Percentiles rank a stretch among this genome's conserved stretches.
These are phyloP conservation scores for Hydropsyche betteni DNA, from an alignment of 2,888 invertebrate genomes.

Conservation along the genomic window DNA sequence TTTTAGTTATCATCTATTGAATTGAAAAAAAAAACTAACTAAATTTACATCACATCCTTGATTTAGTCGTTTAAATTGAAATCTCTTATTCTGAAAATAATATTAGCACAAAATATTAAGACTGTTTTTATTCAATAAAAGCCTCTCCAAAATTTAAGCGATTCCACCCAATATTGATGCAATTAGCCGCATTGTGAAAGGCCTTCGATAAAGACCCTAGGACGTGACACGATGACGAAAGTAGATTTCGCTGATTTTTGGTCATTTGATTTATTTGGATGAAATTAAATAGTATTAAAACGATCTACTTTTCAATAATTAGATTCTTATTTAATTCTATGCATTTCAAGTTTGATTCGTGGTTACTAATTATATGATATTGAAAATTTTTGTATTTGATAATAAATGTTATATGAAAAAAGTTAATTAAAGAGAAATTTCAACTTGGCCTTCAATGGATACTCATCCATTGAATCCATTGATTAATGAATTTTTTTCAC, in stretches of 20 bases:
- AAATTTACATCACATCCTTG: too few species aligned
- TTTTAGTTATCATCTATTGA: too few species aligned
- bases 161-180: slow-evolving; percentile 39
- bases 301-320: slow-evolving; percentile 13
- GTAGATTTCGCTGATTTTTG: slow-evolving; percentile 10
- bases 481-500: too few species aligned
- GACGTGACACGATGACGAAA: slow-evolving; percentile 33
- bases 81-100: not conserved
- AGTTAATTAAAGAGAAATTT: not conserved
- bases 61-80: too few species aligned
- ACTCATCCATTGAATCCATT: not conserved
- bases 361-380: too few species aligned
- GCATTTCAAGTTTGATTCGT: too few species aligned
- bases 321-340: slow-evolving; percentile 6
- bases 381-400: too few species aligned
- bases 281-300: not conserved
- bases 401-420: too few species aligned
- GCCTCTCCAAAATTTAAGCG: not conserved
- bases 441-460: not conserved
- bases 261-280: not conserved
- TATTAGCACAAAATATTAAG: not conserved
- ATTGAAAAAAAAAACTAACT: too few species aligned
- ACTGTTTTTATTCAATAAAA: slow-evolving; percentile 37
- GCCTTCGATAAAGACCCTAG: slow-evolving; percentile 26
- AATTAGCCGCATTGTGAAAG: slow-evolving; percentile 44